A percentile compares a stretch with the other conserved stretches of the same genome.
Evolutionary conservation across 2,797 vertebrate species (phyloP).

Genomic region (Phaenicophaeus curvirostris): DNA sequence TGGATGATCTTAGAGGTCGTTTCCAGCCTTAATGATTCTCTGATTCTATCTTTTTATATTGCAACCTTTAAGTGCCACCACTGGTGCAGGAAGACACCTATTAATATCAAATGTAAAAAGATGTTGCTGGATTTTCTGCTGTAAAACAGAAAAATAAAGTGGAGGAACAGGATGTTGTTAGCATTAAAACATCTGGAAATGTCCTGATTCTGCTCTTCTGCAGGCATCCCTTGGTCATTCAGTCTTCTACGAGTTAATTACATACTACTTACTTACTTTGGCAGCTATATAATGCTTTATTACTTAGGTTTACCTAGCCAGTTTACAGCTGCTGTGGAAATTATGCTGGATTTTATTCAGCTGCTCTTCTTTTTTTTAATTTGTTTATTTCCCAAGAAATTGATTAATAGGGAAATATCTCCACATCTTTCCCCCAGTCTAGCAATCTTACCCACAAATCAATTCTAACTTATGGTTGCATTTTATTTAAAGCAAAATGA

Average conservation of each 20-base stretch:
- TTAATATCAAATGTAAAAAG: not conserved
- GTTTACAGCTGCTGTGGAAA: not conserved
- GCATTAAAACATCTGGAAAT: not conserved
- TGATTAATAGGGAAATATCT: slow-evolving; percentile 7
- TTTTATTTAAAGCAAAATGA: slow-evolving; percentile 43
- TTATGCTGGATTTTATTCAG: not conserved
- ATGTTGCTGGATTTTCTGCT: not conserved
- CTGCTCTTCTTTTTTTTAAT: not conserved
- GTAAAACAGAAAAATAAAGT: not conserved
- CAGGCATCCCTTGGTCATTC: not conserved
- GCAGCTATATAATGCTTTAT: not conserved
- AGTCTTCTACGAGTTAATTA: not conserved
- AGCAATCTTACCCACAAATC: not conserved
- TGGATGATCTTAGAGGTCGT: no score
- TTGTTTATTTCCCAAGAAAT: not conserved
- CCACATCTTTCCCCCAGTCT: not conserved
- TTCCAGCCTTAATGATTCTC: no score
- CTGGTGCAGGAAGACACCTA: not conserved
- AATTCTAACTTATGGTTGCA: not conserved
- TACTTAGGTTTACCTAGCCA: not conserved
- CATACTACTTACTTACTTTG: not conserved
- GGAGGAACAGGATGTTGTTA: not conserved
- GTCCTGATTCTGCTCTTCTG: not conserved
- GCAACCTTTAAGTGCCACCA: not conserved
- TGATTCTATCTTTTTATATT: not conserved